Evolutionary conservation across 2,113 vertebrate genomes (phyloP).

Genomic region (Neolamprologus toae): DNA sequence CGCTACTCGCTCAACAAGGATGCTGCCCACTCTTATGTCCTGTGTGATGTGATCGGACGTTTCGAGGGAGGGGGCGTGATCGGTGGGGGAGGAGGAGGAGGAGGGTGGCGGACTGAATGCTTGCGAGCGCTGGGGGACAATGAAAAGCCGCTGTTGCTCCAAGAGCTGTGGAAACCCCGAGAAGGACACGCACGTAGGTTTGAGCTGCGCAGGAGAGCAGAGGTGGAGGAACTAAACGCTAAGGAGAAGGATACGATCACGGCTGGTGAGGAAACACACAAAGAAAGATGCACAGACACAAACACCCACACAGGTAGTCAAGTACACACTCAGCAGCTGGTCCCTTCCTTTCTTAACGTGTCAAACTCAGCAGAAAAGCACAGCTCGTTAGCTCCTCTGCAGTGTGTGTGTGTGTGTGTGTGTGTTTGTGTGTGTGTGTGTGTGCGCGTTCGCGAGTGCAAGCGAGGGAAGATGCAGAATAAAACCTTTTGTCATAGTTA

Average conservation of each 20-base stretch:
- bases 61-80: conserved; percentile 64
- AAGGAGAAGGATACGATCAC: conserved; percentile 90
- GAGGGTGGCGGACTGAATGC: conserved; percentile 79
- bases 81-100: neutral
- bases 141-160: conserved; percentile 88
- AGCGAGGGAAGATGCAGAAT: neutral
- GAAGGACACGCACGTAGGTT: conserved; percentile 89
- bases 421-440: neutral
- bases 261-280: conserved; percentile 76
- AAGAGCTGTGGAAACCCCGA: conserved; percentile 91
- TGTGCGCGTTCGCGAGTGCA: neutral
- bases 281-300: neutral
- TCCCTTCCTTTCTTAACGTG: conserved; percentile 30
- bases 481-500: neutral
- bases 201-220: conserved; percentile 81
- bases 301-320: neutral
- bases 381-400: conserved; percentile 33
- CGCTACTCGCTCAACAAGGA: conserved; percentile 85
- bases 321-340: conserved; percentile 12
- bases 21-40: conserved; percentile 73
- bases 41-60: conserved; percentile 87
- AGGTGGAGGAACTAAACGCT: conserved; percentile 86
- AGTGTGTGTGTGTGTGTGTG: neutral
- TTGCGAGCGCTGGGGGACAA: conserved; percentile 84
- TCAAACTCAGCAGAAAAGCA: conserved; percentile 56